Conservation (phyloP, 2,888 invertebrate genomes). For the Sepioteuthis lessoniana region DNA sequence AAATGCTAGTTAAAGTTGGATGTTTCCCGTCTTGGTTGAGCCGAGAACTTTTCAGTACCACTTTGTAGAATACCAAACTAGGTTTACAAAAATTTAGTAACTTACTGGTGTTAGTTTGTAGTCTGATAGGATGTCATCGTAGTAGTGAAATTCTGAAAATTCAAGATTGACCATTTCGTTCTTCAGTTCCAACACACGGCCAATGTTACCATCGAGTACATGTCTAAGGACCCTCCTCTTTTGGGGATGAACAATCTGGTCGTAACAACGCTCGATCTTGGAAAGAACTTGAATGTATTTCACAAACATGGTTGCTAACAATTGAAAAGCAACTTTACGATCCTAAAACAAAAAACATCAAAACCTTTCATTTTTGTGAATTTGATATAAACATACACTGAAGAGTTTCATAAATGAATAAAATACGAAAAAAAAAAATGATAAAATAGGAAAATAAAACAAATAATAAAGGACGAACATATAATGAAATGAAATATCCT, state of each 20-base stretch:
- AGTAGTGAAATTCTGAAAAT: slow-evolving; percentile 89
- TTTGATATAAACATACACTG: too few relatives aligned
- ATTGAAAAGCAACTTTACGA: slow-evolving; percentile 73
- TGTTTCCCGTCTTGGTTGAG: too few relatives aligned
- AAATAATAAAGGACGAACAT: too few relatives aligned
- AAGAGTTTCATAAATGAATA: too few relatives aligned
- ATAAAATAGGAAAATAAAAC: too few relatives aligned
- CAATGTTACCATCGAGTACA: slow-evolving; percentile 79
- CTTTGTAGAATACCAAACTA: not conserved
- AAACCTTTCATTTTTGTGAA: not conserved
- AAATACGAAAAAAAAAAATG: too few relatives aligned
- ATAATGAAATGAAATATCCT: too few relatives aligned
- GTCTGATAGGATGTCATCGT: slow-evolving; percentile 86
- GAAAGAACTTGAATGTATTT: slow-evolving; percentile 87
- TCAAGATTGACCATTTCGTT: slow-evolving; percentile 89
- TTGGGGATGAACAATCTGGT: slow-evolving; percentile 94
- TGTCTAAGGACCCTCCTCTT: slow-evolving; percentile 85
- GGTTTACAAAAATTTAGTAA: slow-evolving; percentile 44
- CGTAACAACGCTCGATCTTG: slow-evolving; percentile 86
- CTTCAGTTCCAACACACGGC: slow-evolving; percentile 89
- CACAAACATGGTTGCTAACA: slow-evolving; percentile 80
- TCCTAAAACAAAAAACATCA: slow-evolving; percentile 67
- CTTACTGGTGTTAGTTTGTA: slow-evolving; percentile 83
- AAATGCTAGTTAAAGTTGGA: too few relatives aligned
- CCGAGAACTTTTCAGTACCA: too few relatives aligned